Base-by-base conservation (phyloP, 2,797 vertebrate genomes). In the Peromyscus eremicus region DNA sequence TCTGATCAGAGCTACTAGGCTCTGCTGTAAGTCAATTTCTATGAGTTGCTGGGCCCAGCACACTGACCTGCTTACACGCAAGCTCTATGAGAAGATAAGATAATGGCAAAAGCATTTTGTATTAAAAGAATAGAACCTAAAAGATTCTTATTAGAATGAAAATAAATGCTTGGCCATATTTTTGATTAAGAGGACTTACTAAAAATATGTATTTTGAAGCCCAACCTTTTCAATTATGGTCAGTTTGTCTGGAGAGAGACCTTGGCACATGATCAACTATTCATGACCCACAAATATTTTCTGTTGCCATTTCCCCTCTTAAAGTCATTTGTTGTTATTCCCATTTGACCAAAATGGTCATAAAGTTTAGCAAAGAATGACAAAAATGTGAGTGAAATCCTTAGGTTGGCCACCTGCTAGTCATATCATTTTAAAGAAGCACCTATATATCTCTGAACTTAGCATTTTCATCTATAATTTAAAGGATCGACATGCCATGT, bases 21-120 rank as follows among this genome's bases (percentile, higher is more conserved):
- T 82, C 16, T 76, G 46, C n/a, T 86, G 64, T 77, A 73, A 82
- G 4, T 64, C 6, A 46, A 17, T 34, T 91, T 86, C 76, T 86
- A 52, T 29, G n/a, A 94, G 46, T 62, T 43, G 11, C 91, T 77
- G 27, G 70, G 32, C 8, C 40, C 46, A 40, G 57, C 14, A 43
- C 4, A 21, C 27, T 32, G 40, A 37, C 8, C 43, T 32, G 32
- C 55, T 95, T 68, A 82, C 83, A 92, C 23, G 64, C n/a, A 89
- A 89, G 79, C 13, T 91, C 43, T 76, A 81, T 66, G 97, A 96
- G 64, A 62, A 27, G 88, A 77, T 64, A 86, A 77, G 37, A 89
- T 80, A 66, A 88, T 29, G 11, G 25, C 29, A 62, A 93, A 88
- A 77, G 62, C 13, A 37, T 12, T 87, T 92, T 77, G 32, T 91